Evolutionary conservation across 2,888 invertebrate genomes (phyloP).

Genomic region (Cotesia congregata): DNA sequence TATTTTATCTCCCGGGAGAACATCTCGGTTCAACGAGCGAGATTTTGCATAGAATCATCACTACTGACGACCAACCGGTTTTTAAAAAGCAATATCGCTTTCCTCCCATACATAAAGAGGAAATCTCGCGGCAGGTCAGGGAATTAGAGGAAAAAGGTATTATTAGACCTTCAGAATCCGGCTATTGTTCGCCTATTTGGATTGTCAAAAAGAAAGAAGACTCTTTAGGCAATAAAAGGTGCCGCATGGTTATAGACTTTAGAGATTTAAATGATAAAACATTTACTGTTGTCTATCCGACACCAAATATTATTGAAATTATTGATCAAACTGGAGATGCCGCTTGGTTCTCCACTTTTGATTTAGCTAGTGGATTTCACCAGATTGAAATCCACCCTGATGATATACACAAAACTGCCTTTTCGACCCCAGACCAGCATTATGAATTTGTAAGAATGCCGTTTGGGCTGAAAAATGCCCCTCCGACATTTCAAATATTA

Average conservation of each 20-base stretch:
- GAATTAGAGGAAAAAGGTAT: conserved; percentile 4
- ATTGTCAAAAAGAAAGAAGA: not conserved
- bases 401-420: not conserved
- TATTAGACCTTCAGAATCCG: not conserved
- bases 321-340: too few relatives aligned
- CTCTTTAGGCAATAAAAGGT: not conserved
- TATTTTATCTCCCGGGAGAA: not conserved
- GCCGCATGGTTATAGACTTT: too few relatives aligned
- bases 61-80: not conserved
- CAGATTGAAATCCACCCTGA: not conserved
- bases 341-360: too few relatives aligned
- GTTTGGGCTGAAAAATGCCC: conserved; percentile 17
- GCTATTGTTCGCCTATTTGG: not conserved
- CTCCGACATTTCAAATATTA: conserved; percentile 6
- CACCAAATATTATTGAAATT: too few relatives aligned
- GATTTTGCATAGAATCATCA: not conserved
- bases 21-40: not conserved
- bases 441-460: conserved; percentile 3
- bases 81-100: conserved; percentile 12
- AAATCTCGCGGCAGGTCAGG: not conserved
- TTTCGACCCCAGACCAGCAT: conserved; percentile 2
- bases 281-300: too few relatives aligned
- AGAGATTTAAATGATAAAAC: too few relatives aligned
- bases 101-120: not conserved
- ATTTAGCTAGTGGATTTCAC: not conserved